These are phyloP conservation scores for Sipha maydis DNA, from an alignment of 2,888 invertebrate species.

Conservation along the genomic window DNA sequence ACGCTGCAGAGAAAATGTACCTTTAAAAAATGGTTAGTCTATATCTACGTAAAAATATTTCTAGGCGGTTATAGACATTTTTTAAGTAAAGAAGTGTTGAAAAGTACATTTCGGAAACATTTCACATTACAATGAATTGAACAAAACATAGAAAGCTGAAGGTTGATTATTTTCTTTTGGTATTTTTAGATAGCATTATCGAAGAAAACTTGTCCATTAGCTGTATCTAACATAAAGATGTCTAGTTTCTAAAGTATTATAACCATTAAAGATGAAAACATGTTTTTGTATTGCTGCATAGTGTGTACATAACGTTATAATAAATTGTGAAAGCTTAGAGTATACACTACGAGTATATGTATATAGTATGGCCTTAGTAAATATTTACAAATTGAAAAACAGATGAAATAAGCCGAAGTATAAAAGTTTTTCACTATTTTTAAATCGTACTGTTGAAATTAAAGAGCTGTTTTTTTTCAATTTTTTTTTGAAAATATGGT, in stretches of 20 bases:
- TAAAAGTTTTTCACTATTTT: slow-evolving; percentile 1
- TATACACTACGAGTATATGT: neutral
- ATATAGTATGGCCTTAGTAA: neutral
- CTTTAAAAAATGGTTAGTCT: too few relatives aligned
- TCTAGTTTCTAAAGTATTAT: slow-evolving; percentile 43
- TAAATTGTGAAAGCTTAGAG: slow-evolving; percentile 55
- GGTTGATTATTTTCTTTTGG: neutral
- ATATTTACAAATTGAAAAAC: neutral
- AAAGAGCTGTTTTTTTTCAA: neutral
- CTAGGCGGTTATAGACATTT: too few relatives aligned
- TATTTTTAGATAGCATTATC: neutral
- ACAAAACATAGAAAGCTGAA: neutral
- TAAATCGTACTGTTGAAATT: slow-evolving; percentile 6
- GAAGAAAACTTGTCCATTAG: slow-evolving; percentile 13
- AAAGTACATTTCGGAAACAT: neutral
- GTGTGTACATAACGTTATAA: slow-evolving; percentile 27
- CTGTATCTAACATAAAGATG: neutral
- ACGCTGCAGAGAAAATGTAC: too few relatives aligned
- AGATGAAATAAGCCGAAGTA: slow-evolving; percentile 19
- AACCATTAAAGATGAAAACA: slow-evolving; percentile 26
- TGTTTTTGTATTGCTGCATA: slow-evolving; percentile 21
- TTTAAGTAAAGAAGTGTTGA: neutral
- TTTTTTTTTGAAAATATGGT: neutral
- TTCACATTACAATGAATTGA: neutral
- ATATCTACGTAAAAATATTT: too few relatives aligned